Percentiles rank a stretch among this genome's conserved stretches.
These are phyloP conservation scores for Synaphobranchus kaupii DNA, from an alignment of 2,797 vertebrate species.

Conservation along the genomic window DNA sequence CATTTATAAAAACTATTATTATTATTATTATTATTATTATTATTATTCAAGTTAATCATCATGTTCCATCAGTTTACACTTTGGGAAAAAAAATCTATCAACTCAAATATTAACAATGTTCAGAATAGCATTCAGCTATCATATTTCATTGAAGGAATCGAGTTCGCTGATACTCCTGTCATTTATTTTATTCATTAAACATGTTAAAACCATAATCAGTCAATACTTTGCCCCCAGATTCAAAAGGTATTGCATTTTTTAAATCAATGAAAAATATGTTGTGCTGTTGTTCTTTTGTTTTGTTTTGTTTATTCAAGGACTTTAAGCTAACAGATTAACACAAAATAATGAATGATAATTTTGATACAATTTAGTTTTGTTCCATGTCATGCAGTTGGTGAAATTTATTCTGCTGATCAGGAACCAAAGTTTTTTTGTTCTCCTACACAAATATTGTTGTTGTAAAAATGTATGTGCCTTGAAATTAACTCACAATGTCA, in stretches of 20 bases:
- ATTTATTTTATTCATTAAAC: neutral
- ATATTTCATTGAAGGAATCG: neutral
- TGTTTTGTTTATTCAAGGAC: neutral
- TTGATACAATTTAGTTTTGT: neutral
- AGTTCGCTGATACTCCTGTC: neutral
- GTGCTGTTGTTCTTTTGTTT: neutral
- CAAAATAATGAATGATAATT: neutral
- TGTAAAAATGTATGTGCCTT: conserved; percentile 69
- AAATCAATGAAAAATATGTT: neutral
- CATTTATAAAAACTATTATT: conserved; percentile 19
- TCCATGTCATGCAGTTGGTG: neutral
- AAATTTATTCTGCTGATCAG: conserved; percentile 65
- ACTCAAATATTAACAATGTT: neutral
- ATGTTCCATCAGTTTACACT: neutral
- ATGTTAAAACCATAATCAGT: neutral
- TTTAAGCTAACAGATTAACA: conserved; percentile 5
- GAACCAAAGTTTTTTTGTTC: conserved; percentile 80
- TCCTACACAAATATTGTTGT: conserved; percentile 75
- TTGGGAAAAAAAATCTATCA: neutral
- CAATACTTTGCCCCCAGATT: neutral
- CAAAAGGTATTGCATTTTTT: neutral
- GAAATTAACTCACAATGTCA: conserved; percentile 62
- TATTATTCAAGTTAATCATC: neutral
- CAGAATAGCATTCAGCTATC: neutral
- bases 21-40: conserved; percentile 11